These are phyloP conservation scores for Cepaea nemoralis DNA, from an alignment of 1,140 invertebrate genomes.

Conservation along the genomic window DNA sequence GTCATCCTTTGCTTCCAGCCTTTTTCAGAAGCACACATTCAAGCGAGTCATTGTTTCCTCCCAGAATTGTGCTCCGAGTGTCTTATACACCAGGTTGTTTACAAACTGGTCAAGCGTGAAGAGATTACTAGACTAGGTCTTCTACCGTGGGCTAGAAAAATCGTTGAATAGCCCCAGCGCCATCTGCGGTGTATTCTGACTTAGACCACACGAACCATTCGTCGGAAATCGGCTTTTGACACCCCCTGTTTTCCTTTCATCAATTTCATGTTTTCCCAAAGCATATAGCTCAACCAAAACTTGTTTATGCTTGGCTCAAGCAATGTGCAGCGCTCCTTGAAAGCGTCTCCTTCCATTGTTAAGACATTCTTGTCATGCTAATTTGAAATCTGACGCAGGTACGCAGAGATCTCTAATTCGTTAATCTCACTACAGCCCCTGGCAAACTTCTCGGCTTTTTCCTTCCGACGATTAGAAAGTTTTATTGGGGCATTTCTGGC, in stretches of 20 bases:
- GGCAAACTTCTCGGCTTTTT: not conserved
- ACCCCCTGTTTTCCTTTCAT: not conserved
- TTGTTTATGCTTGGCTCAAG: not conserved
- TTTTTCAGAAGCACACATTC: not conserved
- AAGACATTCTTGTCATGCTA: not conserved
- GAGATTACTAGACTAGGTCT: not conserved
- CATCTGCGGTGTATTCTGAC: not conserved
- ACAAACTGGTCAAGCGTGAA: not conserved
- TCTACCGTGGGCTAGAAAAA: not conserved
- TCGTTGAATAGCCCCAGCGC: not conserved
- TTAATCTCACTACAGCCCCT: not conserved
- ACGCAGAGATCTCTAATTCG: not conserved
- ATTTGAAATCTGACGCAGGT: slow-evolving; percentile 13
- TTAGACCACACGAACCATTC: not conserved
- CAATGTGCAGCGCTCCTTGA: not conserved
- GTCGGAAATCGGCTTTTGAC: not conserved
- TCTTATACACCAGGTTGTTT: not conserved
- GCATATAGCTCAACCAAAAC: not conserved
- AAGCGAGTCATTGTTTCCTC: not conserved
- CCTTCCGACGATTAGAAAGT: not conserved
- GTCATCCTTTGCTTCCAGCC: not conserved
- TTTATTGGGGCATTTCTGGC: not conserved
- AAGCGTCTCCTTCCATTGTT: not conserved
- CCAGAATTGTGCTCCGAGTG: not conserved
- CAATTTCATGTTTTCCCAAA: slow-evolving; percentile 7